phyloP scores from a whole-genome alignment of 1,140 invertebrate genomes.

The Ostrea edulis region DNA sequence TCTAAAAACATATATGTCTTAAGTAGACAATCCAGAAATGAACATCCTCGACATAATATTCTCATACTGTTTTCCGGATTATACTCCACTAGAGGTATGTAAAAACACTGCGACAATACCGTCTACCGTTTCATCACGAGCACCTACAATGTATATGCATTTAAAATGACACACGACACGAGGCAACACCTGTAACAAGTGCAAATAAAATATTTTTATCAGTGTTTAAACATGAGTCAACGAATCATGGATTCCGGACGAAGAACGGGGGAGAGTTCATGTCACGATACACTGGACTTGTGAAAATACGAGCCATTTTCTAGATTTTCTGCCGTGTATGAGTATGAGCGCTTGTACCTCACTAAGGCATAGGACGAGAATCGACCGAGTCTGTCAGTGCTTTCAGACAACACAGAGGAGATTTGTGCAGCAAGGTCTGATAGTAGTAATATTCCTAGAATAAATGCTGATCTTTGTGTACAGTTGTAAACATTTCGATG shows the following conservation, averaged over 20 bases:
- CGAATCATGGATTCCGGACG: neutral
- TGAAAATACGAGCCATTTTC: neutral
- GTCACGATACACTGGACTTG: neutral
- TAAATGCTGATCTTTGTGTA: no score
- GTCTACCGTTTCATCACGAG: neutral
- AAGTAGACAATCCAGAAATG: neutral
- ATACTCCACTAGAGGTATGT: neutral
- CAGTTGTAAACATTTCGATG: no score
- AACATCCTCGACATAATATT: neutral
- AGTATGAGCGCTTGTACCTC: neutral
- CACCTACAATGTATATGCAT: slow-evolving; percentile 12
- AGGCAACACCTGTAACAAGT: neutral
- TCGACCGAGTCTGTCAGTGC: neutral
- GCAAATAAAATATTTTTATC: slow-evolving; percentile 23
- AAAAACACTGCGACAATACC: neutral
- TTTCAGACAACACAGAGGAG: neutral
- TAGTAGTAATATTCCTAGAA: neutral
- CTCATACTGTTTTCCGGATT: slow-evolving; percentile 6
- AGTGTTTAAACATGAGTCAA: slow-evolving; percentile 39
- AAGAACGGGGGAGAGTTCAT: neutral
- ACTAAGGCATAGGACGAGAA: neutral
- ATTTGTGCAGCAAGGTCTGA: neutral
- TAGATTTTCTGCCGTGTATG: neutral
- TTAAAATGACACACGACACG: neutral
- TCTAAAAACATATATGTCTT: neutral